These are phyloP conservation scores for Gymnoscopelus braueri DNA, from an alignment of 2,797 vertebrate species.

Conservation along the genomic window DNA sequence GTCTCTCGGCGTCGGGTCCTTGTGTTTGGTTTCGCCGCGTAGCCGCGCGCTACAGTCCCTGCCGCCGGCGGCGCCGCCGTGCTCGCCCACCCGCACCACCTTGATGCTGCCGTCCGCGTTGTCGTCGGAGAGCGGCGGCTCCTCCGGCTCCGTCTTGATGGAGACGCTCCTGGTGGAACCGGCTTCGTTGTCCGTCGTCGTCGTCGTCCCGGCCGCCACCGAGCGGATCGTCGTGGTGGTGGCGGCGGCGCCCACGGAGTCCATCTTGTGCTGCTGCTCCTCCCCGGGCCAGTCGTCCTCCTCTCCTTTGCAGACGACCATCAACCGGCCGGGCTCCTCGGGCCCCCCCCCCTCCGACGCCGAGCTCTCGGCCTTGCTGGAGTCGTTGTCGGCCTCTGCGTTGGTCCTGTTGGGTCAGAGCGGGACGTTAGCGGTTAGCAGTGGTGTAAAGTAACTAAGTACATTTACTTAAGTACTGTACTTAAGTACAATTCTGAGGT, in stretches of 20 bases:
- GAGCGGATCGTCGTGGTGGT: conserved; percentile 60
- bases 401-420: conserved; percentile 39
- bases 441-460: no score
- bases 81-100: conserved; percentile 86
- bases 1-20: conserved; percentile 69
- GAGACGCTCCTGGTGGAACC: conserved; percentile 82
- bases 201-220: conserved; percentile 56
- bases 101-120: conserved; percentile 67
- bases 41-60: conserved; percentile 81
- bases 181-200: conserved; percentile 78
- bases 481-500: no score
- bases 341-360: conserved; percentile 86
- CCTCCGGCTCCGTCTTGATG: conserved; percentile 93
- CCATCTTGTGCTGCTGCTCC: no score
- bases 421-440: no score
- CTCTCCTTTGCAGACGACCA: conserved; percentile 84
- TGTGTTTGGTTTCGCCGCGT: conserved; percentile 54
- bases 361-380: conserved; percentile 86
- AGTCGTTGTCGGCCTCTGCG: conserved; percentile 81
- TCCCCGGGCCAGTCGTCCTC: conserved; percentile 76
- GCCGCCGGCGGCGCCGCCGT: conserved; percentile 51
- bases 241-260: conserved; percentile 28
- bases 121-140: conserved; percentile 78
- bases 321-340: conserved; percentile 75
- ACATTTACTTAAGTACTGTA: no score